phyloP scores from a whole-genome alignment of 2,888 invertebrate species.

The Drosophila paramelanica region DNA sequence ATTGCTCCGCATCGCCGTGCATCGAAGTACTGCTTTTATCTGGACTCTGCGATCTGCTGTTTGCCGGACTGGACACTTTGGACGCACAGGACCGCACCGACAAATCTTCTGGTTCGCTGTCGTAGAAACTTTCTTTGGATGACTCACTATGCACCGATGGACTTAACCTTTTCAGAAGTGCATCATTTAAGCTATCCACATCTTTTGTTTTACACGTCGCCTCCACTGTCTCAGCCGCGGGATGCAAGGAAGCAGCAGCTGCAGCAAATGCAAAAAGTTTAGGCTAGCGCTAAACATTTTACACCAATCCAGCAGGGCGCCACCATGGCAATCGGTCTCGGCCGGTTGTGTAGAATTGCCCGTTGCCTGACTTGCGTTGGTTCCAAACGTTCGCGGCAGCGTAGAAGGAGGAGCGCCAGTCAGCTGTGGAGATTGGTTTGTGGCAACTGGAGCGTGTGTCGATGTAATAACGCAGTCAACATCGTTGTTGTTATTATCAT shows the following conservation, averaged over 20 bases:
- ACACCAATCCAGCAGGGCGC: conserved; percentile 90
- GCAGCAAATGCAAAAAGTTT: conserved; percentile 79
- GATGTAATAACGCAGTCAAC: conserved; percentile 43
- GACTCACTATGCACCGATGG: conserved; percentile 73
- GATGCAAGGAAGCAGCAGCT: conserved; percentile 76
- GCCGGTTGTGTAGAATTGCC: conserved; percentile 18
- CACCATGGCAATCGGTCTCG: conserved; percentile 44
- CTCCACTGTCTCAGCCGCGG: conserved; percentile 33
- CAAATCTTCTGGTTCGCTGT: conserved; percentile 84
- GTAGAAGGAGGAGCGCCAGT: conserved; percentile 22
- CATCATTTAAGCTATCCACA: conserved; percentile 38
- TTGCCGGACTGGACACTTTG: conserved; percentile 65
- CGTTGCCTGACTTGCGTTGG: conserved; percentile 48
- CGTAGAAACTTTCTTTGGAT: conserved; percentile 77
- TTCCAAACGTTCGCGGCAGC: conserved; percentile 52
- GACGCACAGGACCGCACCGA: conserved; percentile 79
- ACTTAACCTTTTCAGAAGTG: conserved; percentile 86
- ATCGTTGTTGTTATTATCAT: conserved; percentile 75
- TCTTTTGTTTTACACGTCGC: conserved; percentile 33
- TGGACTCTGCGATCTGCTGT: conserved; percentile 78
- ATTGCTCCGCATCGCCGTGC: conserved; percentile 72
- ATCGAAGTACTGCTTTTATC: conserved; percentile 63
- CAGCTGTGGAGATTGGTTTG: conserved; percentile 19
- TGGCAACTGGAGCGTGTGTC: conserved; percentile 20
- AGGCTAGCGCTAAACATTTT: conserved; percentile 88